Evolutionary conservation across 2,888 invertebrate species (phyloP).

Genomic region (Dendrolimus houi): DNA sequence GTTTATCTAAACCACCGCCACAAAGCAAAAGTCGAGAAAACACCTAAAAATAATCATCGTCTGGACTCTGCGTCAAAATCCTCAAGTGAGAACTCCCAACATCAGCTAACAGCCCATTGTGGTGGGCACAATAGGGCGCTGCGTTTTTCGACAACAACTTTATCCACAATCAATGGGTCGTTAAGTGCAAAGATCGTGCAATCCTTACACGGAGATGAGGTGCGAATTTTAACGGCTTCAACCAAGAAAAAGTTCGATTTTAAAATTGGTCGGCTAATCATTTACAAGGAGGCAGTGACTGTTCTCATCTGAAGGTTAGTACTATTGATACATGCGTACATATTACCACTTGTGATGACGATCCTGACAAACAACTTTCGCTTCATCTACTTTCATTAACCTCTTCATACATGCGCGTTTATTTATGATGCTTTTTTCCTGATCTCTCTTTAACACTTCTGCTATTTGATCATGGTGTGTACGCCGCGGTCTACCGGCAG

Average conservation of each 20-base stretch:
- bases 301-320: not conserved
- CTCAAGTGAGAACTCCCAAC: slow-evolving; percentile 18
- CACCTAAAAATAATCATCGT: no score
- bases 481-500: no score
- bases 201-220: slow-evolving; percentile 26
- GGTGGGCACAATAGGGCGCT: slow-evolving; percentile 26
- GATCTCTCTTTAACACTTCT: no score
- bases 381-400: no score
- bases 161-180: slow-evolving; percentile 63
- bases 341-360: no score
- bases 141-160: slow-evolving; percentile 60
- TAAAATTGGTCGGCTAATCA: slow-evolving; percentile 5
- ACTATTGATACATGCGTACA: no score
- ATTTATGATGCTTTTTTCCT: no score
- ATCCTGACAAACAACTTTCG: no score
- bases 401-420: no score
- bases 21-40: no score
- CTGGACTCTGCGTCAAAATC: not conserved
- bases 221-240: slow-evolving; percentile 37
- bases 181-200: slow-evolving; percentile 24
- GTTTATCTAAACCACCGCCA: no score
- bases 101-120: slow-evolving; percentile 47
- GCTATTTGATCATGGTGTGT: no score
- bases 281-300: not conserved
- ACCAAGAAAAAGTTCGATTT: not conserved